A percentile compares a stretch with the other conserved stretches of the same genome.
Conservation (phyloP, 2,113 vertebrate species). For the Notechis scutatus region DNA sequence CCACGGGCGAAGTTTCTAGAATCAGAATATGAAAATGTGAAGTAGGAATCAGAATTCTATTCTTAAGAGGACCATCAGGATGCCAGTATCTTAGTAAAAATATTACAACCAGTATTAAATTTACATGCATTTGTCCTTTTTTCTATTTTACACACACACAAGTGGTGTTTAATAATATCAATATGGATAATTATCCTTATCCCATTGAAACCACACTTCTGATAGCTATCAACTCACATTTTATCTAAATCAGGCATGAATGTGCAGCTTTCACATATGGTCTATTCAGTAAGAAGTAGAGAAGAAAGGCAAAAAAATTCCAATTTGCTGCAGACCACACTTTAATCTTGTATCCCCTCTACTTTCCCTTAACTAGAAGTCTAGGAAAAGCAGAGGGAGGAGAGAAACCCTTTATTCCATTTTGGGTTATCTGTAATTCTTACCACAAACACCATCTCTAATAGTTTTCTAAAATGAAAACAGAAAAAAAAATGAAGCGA, state of each 20-base stretch:
- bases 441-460: background rate
- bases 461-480: background rate
- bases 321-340: background rate
- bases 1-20: slow-evolving; percentile 75
- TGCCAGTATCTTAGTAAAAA: background rate
- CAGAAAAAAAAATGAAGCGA: background rate
- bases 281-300: background rate
- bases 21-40: slow-evolving; percentile 1
- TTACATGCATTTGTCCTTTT: background rate
- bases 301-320: background rate
- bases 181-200: background rate
- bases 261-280: too few relatives aligned
- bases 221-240: background rate
- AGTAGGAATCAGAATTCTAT: background rate
- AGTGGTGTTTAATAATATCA: background rate
- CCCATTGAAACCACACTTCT: background rate
- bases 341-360: background rate
- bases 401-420: background rate
- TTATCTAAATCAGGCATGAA: background rate
- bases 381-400: background rate
- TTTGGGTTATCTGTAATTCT: background rate
- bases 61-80: background rate
- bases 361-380: background rate
- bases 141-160: too few relatives aligned
- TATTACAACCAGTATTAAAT: background rate